phyloP scores from a whole-genome alignment of 2,797 vertebrate genomes.

The Halcyon leucocephala region DNA sequence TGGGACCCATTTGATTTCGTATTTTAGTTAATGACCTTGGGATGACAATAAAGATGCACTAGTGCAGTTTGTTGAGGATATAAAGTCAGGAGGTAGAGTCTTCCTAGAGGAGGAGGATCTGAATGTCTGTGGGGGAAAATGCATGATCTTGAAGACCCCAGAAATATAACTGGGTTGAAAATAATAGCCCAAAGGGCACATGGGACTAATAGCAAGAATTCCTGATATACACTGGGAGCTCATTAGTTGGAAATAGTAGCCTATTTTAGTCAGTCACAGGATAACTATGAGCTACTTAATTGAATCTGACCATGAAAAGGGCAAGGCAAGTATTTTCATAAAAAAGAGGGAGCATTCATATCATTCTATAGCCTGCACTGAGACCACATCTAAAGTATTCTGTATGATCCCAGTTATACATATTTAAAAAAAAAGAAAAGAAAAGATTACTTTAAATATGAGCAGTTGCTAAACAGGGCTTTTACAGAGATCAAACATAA shows the following conservation, averaged over 20 bases:
- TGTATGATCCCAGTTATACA: not conserved
- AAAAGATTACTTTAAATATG: not conserved
- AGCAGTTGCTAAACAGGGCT: not conserved
- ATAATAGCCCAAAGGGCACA: not conserved
- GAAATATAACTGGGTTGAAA: slow-evolving; percentile 7
- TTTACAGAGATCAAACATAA: not conserved
- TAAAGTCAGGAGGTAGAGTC: not conserved
- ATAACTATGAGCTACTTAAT: slow-evolving; percentile 21
- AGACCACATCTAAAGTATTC: not conserved
- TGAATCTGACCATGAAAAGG: slow-evolving; percentile 34
- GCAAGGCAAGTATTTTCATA: slow-evolving; percentile 11
- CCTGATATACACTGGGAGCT: slow-evolving; percentile 1
- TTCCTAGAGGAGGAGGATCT: not conserved
- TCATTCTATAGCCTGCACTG: not conserved
- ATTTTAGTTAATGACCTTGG: not conserved
- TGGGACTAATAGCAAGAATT: slow-evolving; percentile 15
- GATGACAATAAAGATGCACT: not conserved
- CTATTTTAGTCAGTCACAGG: slow-evolving; percentile 14
- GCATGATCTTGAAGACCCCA: not conserved
- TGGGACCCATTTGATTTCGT: not conserved
- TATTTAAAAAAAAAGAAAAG: not conserved
- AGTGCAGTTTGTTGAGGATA: not conserved
- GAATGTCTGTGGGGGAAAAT: not conserved
- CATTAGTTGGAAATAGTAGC: slow-evolving; percentile 36
- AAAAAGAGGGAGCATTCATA: not conserved